Percentiles rank a stretch among this genome's conserved stretches.
Conservation (phyloP, 92 coral and sea anemone genomes). For the Paramuricea clavata region DNA sequence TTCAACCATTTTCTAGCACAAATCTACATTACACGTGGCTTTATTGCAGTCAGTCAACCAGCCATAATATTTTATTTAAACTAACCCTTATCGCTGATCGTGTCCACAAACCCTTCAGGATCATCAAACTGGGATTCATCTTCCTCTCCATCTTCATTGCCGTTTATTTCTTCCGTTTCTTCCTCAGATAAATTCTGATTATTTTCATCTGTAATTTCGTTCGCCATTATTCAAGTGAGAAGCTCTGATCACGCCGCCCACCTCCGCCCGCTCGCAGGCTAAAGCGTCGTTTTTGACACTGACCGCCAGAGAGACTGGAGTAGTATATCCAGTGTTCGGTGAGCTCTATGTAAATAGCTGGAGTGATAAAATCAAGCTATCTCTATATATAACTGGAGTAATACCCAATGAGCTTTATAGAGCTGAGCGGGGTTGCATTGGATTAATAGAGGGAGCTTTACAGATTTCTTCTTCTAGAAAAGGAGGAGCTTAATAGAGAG, state of each 20-base stretch:
- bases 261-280: constrained; percentile 20
- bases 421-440: no score
- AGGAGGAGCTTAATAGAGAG: no score
- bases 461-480: no score
- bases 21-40: constrained; percentile 36
- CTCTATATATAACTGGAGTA: no score
- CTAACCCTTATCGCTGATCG: constrained; percentile 91
- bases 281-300: background rate
- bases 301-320: background rate
- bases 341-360: background rate
- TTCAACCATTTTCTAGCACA: background rate
- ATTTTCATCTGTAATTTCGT: constrained; percentile 78
- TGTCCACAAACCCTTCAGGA: constrained; percentile 93
- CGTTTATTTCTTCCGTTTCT: constrained; percentile 65
- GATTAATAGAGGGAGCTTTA: no score
- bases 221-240: constrained; percentile 91
- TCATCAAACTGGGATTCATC: constrained; percentile 86
- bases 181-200: constrained; percentile 63
- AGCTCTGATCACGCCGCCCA: constrained; percentile 73
- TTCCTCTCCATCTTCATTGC: constrained; percentile 72
- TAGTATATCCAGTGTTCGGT: no score
- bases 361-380: background rate
- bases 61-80: background rate
- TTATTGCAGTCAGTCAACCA: constrained; percentile 8
- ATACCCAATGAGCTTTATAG: no score